Base-by-base conservation (phyloP, 1,140 invertebrate species). In the Portunus trituberculatus region DNA sequence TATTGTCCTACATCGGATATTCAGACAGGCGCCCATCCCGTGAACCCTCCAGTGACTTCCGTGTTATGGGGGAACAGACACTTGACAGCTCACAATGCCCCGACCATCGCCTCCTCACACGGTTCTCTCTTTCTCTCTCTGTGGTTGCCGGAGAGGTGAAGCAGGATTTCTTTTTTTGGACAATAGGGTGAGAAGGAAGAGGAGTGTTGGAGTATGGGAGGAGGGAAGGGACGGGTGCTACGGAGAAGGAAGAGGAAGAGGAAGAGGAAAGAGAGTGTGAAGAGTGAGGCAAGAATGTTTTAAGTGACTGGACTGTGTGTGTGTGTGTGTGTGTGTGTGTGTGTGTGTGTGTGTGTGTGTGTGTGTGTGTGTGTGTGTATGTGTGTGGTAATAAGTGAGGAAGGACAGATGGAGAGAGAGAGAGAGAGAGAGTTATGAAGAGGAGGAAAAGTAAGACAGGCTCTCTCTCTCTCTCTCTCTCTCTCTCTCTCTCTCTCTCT, bases 51-150 rank as follows among this genome's bases (percentile, higher is more conserved):
- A 12, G 89, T 16, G 89, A 29, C 89, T 91, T 31, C 4, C 59
- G 48, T n/a, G 48, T 91, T 91, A 91, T 52, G 46, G 25, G 48
- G 89, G 59, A 91, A 91, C 59, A 39, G 89, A 91, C 89, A 91
- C 89, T 91, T 91, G 89, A 91, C 89, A 91, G 59, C 90, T 32
- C 52, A 32, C 32, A n/a, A 39, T 48, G n/a, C 67, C 25, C 1
- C 12, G 7, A n/a, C 67, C 90, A 76, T 76, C 59, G 52, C 32
- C 32, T 28, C 59, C 90, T 39, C 67, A n/a, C 20, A 20, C 39
- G 29, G 52, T 91, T 31, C 16, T 25, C 59, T 25, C 25, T 25
- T 25, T 25, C 86, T 45, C 86, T 45, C 86, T 31, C 29, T 91
- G 86, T 88, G 86, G 87, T 89, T 25, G 32, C 29, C 25, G n/a